Conservation (phyloP, 2,797 vertebrate species). For the Myiothlypis coronata region DNA sequence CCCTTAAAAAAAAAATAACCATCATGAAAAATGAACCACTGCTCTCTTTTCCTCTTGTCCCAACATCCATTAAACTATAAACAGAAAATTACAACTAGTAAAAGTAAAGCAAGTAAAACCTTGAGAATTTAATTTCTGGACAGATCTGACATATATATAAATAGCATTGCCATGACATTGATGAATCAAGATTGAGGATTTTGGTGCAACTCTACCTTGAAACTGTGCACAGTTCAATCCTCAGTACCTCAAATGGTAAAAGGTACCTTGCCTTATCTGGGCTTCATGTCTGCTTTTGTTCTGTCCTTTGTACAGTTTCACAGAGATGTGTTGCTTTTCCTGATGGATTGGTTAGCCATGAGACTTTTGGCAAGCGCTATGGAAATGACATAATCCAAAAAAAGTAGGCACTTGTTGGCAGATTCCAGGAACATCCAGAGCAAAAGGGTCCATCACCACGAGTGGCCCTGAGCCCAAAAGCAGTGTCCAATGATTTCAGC, state of each 20-base stretch:
- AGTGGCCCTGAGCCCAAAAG: not conserved
- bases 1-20: not conserved
- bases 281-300: not conserved
- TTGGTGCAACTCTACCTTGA: not conserved
- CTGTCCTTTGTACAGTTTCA: not conserved
- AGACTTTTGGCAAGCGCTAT: not conserved
- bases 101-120: not conserved
- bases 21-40: not conserved
- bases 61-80: not conserved
- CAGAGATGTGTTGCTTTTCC: not conserved
- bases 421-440: not conserved
- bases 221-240: not conserved
- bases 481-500: not conserved
- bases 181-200: not conserved
- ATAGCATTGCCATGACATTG: not conserved
- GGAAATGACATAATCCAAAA: not conserved
- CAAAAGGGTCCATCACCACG: not conserved
- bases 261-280: not conserved
- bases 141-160: not conserved
- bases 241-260: not conserved
- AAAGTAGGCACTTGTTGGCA: not conserved
- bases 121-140: not conserved
- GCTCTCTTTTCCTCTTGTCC: not conserved
- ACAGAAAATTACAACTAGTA: not conserved
- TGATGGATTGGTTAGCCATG: not conserved